Percentiles rank a stretch among this genome's conserved stretches.
phyloP scores from a whole-genome alignment of 1,140 invertebrate genomes.

The Drosophila auraria region DNA sequence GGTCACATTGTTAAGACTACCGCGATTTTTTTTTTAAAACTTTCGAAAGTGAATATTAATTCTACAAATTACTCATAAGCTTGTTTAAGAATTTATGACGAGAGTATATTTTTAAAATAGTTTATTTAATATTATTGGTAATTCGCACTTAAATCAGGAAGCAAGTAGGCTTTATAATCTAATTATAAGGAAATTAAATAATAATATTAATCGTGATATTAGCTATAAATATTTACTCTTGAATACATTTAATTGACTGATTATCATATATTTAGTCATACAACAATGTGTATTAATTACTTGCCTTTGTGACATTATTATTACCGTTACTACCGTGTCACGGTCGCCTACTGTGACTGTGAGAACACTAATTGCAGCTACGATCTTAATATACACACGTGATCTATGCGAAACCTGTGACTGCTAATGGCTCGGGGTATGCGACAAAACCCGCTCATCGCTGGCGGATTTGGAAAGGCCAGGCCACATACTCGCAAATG shows the following conservation, averaged over 20 bases:
- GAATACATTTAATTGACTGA: too few relatives aligned
- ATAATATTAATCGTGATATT: too few relatives aligned
- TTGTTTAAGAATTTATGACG: too few relatives aligned
- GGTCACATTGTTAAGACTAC: not conserved
- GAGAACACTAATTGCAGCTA: not conserved
- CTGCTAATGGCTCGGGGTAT: constrained; percentile 16
- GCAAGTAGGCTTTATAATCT: too few relatives aligned
- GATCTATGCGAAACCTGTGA: constrained; percentile 13
- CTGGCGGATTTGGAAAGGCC: constrained; percentile 63
- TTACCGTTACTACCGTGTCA: constrained; percentile 8
- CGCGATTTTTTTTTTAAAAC: not conserved
- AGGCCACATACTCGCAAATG: constrained; percentile 15
- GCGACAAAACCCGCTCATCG: constrained; percentile 35
- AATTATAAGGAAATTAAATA: too few relatives aligned
- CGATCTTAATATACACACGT: not conserved
- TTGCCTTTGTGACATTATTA: not conserved
- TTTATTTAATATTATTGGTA: too few relatives aligned
- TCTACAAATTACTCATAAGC: not conserved
- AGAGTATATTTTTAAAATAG: too few relatives aligned
- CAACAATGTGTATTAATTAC: not conserved
- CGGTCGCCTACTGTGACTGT: not conserved
- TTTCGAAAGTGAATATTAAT: not conserved
- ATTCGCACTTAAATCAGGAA: too few relatives aligned
- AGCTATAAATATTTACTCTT: too few relatives aligned
- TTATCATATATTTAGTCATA: too few relatives aligned